Base-by-base conservation (phyloP, 2,797 vertebrate genomes). In the Pampus argenteus region DNA sequence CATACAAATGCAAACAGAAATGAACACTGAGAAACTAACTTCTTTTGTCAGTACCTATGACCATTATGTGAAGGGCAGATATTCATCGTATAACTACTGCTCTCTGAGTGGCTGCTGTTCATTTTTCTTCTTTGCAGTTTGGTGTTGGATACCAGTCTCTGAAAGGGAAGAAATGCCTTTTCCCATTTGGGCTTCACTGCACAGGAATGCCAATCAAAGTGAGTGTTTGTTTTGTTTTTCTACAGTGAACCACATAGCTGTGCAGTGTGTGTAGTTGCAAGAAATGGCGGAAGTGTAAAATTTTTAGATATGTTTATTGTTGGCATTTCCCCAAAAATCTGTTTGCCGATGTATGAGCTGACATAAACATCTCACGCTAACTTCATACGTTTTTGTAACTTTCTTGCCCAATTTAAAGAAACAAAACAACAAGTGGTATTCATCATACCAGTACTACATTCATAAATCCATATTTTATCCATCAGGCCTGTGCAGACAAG, bases 201-300 rank as follows among this genome's bases (percentile, higher is more conserved):
- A 99, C 98, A 29, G 98, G 98, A 77, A 99, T 99, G 98, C 98
- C 98, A 11, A 99, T 99, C 89, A 99, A 99, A 95, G 98, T 99
- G 83, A 91, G 94, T 86, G 8, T 17, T 20, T 9, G 5, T 11
- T n/a, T 40, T 5, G 6, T 29, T 47, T 28, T 28, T 22, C 44
- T 63, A 4, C 15, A 9, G 5, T 22, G n/a, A 0, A 11, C 50
- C 28, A 62, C 5, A 9, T 28, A 22, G 22, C 5, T 29, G 3
- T 29, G 3, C 15, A 73, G 26, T 29, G 0, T 73, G 26, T 61
- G 5, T n/a, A 11, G 5, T 18, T 44, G 2, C 18, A 64, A 0
- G 5, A 1, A 44, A 3, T 44, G 17, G 15, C n/a, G n/a, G 14
- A 44, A 26, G 38, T 42, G 14, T 40, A 2, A 6, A 36, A 0